Evolutionary conservation across 2,113 vertebrate genomes (phyloP).

Genomic region (Syngnathoides biaculeatus): DNA sequence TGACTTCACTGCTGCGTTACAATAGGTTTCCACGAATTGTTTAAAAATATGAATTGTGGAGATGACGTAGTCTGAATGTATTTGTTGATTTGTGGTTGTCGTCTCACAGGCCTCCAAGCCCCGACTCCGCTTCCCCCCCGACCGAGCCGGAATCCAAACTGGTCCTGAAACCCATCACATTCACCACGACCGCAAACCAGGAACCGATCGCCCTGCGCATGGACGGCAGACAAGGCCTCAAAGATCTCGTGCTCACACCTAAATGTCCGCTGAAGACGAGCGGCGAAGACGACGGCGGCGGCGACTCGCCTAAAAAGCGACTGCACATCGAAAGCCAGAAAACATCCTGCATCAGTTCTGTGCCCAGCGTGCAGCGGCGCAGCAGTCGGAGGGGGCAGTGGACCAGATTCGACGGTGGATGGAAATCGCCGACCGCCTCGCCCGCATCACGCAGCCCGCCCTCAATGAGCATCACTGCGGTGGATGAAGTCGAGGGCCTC

Average conservation of each 20-base stretch:
- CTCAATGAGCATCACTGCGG: conserved; percentile 71
- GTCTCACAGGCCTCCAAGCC: conserved; percentile 28
- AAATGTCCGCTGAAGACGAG: neutral
- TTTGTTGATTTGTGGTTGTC: conserved; percentile 6
- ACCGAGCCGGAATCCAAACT: conserved; percentile 14
- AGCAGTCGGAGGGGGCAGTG: conserved; percentile 67
- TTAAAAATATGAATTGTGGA: neutral
- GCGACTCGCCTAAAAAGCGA: neutral
- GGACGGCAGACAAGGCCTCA: conserved; percentile 43
- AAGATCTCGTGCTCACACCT: conserved; percentile 41
- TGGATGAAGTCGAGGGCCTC: conserved; percentile 91
- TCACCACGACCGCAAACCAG: conserved; percentile 35
- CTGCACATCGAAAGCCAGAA: neutral
- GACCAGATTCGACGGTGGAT: conserved; percentile 26
- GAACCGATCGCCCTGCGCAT: conserved; percentile 59
- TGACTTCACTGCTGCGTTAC: too few relatives aligned
- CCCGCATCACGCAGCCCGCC: conserved; percentile 45
- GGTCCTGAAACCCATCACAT: conserved; percentile 56
- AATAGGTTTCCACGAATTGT: too few relatives aligned
- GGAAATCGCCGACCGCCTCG: conserved; percentile 20
- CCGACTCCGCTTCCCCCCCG: neutral
- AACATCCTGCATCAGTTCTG: neutral
- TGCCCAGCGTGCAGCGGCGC: neutral
- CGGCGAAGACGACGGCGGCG: neutral
- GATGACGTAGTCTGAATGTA: neutral